These are phyloP conservation scores for Drosophila rhopaloa DNA, from an alignment of 1,140 invertebrate species.

Conservation along the genomic window DNA sequence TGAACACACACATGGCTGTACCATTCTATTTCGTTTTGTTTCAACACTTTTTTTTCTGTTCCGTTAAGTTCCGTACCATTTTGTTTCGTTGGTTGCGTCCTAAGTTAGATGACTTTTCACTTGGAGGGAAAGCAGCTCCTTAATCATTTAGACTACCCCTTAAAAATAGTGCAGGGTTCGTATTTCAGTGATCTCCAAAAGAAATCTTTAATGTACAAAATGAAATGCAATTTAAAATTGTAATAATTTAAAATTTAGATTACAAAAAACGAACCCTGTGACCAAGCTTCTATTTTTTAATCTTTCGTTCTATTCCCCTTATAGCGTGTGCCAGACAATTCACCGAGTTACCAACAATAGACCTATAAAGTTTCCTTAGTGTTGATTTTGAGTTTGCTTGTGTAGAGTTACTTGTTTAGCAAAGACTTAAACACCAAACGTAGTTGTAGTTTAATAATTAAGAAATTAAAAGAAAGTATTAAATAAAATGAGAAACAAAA, in stretches of 20 bases:
- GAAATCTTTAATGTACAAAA: too few species aligned
- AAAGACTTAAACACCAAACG: slow-evolving; percentile 55
- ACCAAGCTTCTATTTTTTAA: not conserved
- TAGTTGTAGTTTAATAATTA: slow-evolving; percentile 54
- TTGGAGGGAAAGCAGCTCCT: slow-evolving; percentile 7
- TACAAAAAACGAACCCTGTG: slow-evolving; percentile 1
- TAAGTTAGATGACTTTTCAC: slow-evolving; percentile 1
- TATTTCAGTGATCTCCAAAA: not conserved
- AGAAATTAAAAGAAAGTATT: slow-evolving; percentile 23
- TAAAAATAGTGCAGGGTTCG: not conserved
- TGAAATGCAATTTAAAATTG: not conserved
- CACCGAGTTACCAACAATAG: slow-evolving; percentile 29
- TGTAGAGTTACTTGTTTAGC: slow-evolving; percentile 63
- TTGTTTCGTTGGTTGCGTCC: slow-evolving; percentile 9
- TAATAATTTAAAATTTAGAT: not conserved
- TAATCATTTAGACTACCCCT: not conserved
- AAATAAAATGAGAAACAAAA: slow-evolving; percentile 18
- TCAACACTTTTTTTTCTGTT: slow-evolving; percentile 15
- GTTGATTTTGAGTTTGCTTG: slow-evolving; percentile 63
- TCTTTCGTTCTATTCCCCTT: not conserved
- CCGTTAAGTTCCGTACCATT: slow-evolving; percentile 11
- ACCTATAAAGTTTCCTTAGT: slow-evolving; percentile 31
- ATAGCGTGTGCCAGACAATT: slow-evolving; percentile 27
- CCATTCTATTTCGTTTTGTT: slow-evolving; percentile 5
- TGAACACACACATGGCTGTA: slow-evolving; percentile 14